Conservation (phyloP, 2,797 vertebrate species). For the Hozukius guyotensis region DNA sequence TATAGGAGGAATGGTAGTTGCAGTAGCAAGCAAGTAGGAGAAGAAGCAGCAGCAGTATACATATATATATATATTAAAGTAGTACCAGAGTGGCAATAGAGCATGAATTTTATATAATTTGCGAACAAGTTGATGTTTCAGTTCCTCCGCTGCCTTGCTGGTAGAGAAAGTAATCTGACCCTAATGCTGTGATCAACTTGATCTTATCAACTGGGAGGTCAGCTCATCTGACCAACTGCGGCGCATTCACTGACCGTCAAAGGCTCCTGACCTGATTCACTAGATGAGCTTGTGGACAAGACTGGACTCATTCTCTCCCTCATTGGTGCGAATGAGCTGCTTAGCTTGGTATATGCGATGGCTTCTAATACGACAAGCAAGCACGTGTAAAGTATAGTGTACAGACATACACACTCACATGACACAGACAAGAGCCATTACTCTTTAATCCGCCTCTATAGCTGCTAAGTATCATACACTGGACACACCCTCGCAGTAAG, state of each 20-base stretch:
- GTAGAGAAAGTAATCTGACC: slow-evolving; percentile 25
- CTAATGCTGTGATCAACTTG: slow-evolving; percentile 34
- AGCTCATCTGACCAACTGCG: slow-evolving; percentile 33
- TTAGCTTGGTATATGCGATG: slow-evolving; percentile 11
- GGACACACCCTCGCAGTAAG: slow-evolving; percentile 17
- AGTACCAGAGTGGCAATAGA: background rate
- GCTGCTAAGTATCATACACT: slow-evolving; percentile 25
- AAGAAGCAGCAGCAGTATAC: background rate
- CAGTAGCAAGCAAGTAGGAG: background rate
- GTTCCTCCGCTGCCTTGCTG: background rate
- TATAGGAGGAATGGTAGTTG: background rate
- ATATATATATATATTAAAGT: background rate
- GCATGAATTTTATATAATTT: background rate
- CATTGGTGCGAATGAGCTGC: slow-evolving; percentile 18
- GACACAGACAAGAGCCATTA: slow-evolving; percentile 34
- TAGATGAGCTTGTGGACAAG: slow-evolving; percentile 6
- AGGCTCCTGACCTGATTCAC: slow-evolving; percentile 50
- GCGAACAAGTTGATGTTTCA: background rate
- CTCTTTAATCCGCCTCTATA: slow-evolving; percentile 55
- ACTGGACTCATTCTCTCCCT: slow-evolving; percentile 1
- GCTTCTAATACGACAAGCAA: background rate
- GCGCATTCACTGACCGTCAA: background rate
- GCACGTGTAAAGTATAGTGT: background rate
- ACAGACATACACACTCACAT: background rate
- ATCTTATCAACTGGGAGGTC: slow-evolving; percentile 40